Conservation (phyloP, 2,113 vertebrate genomes). For the Hipposideros armiger region DNA sequence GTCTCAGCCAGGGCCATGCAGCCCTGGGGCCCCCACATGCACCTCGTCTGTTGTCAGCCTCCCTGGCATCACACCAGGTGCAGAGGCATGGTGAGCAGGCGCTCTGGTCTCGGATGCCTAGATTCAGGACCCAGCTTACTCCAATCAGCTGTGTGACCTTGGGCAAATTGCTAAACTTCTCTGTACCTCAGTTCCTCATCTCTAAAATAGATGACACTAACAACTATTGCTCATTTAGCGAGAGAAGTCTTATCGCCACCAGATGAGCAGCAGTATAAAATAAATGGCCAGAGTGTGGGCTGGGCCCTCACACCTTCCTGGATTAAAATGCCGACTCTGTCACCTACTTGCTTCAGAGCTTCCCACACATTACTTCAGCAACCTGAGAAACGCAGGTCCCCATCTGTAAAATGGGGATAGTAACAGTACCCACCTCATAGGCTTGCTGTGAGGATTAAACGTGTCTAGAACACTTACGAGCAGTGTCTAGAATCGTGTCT, state of each 20-base stretch:
- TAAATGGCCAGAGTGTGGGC: background rate
- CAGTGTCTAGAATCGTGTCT: background rate
- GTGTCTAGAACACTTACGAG: background rate
- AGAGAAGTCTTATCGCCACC: background rate
- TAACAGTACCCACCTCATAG: background rate
- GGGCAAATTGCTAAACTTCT: background rate
- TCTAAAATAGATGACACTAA: background rate
- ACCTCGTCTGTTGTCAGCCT: background rate
- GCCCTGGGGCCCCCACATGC: background rate
- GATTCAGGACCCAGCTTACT: background rate
- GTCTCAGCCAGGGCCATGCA: background rate
- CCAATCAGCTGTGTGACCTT: background rate
- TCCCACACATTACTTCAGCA: background rate
- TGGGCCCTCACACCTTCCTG: background rate
- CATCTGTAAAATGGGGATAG: background rate
- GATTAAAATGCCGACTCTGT: background rate
- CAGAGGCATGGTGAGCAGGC: background rate
- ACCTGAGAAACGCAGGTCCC: background rate
- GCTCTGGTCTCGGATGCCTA: background rate
- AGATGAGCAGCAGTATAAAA: background rate
- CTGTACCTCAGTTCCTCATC: slow-evolving; percentile 12
- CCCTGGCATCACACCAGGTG: background rate
- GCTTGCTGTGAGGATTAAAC: background rate
- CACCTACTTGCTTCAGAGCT: no score
- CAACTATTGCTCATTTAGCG: background rate